Evolutionary conservation across 2,888 invertebrate species (phyloP).

Genomic region (Acrobasis consociella): DNA sequence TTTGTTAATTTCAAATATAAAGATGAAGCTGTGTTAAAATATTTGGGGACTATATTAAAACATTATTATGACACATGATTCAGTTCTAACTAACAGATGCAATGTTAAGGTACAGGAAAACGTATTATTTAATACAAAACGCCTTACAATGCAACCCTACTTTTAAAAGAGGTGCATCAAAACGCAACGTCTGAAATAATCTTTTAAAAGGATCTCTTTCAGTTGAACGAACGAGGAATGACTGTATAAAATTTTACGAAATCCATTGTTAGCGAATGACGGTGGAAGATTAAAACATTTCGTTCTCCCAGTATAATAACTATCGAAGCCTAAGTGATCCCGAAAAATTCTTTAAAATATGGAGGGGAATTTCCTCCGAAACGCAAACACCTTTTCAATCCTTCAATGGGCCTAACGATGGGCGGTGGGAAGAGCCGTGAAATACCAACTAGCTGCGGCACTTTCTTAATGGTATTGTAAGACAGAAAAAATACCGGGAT

Average conservation of each 20-base stretch:
- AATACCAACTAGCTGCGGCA: conserved; percentile 78
- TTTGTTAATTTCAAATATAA: too few species aligned
- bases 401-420: conserved; percentile 74
- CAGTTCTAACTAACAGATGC: not conserved
- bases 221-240: conserved; percentile 67
- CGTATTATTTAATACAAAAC: conserved; percentile 17
- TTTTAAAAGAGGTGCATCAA: conserved; percentile 46
- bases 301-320: conserved; percentile 71
- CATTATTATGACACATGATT: not conserved
- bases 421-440: conserved; percentile 61
- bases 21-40: too few species aligned
- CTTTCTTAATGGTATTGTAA: conserved; percentile 80
- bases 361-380: conserved; percentile 76
- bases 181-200: conserved; percentile 35
- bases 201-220: conserved; percentile 49
- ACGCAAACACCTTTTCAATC: conserved; percentile 83
- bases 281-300: conserved; percentile 79
- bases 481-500: conserved; percentile 79
- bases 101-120: not conserved
- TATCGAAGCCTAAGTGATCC: conserved; percentile 81
- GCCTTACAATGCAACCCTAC: conserved; percentile 37
- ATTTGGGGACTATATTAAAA: too few species aligned
- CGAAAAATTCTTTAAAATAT: conserved; percentile 67
- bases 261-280: conserved; percentile 76
- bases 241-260: conserved; percentile 68